Evolutionary conservation across 2,797 vertebrate species (phyloP), one percentile per base, ranked within the genome.

Genomic region (Sebastes umbrosus): DNA sequence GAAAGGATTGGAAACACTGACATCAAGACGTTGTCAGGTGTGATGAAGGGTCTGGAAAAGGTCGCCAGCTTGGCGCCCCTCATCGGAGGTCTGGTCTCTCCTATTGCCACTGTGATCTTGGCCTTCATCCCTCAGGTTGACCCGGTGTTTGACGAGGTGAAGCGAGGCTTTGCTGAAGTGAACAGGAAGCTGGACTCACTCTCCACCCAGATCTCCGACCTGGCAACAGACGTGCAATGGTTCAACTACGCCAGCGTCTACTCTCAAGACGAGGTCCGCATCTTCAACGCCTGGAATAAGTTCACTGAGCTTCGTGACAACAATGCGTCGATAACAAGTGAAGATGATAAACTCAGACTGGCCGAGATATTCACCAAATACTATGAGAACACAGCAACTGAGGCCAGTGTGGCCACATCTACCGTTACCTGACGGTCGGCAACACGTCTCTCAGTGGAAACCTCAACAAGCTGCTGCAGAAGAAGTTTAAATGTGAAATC

Each of bases 151-250:
- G 62, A 46, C 1, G 68, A 8, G 3, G 16, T 82, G 16, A 31
- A 20, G 58, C 4, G 3, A 12, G 59, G 59, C 8, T 62, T 62
- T 20, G n/a, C 18, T 8, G 69, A 82, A 36, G n/a, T 77, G 8
- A 69, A 83, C 75, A 73, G 55, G 52, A 83, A 83, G 34, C 39
- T 78, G 31, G 80, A 83, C 66, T 83, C 65, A 4, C 7, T 83
- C 18, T 77, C 75, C 58, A n/a, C 64, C 46, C 16, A 78, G 59
- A 59, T 74, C 75, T 59, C 75, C 29, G 9, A 73, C 52, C 65
- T 78, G 65, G 8, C 20, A 8, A 32, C 31, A n/a, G 31, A 69
- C 1, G 54, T 78, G 18, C 52, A 83, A 16, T 74, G 75, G 65
- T 66, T 32, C 31, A 12, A 16, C 71, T 83, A 83, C 3, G 25